Evolutionary conservation across 2,888 invertebrate genomes (phyloP), one percentile per base, ranked within the genome.

Genomic region (Xiphydria camelus): DNA sequence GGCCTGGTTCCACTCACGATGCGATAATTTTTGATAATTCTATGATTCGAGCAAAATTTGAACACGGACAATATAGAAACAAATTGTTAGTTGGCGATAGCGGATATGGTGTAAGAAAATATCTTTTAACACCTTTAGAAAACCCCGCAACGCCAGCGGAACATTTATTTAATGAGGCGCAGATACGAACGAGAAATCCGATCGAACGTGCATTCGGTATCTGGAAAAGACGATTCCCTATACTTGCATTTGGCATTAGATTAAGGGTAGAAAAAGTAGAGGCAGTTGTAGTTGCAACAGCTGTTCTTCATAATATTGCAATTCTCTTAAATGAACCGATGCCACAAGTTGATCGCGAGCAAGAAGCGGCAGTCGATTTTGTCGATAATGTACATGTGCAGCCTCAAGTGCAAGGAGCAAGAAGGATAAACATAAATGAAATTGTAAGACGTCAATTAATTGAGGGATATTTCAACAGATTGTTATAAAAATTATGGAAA

Each of bases 151-250:
- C 38, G 2, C 35, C 23, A 19, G 55, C 41, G 7, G 49, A 61
- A 42, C 20, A 42, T 17, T 41, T 53, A 4, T 63, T 45, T 38
- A 62, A 62, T 42, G 59, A 59, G 44, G 41, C 53, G 2, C 55
- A 49, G 18, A 57, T 58, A 12, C 38, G 59, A 29, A 64, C 60
- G 6, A 40, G 64, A 41, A 61, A 62, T 45, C 41, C 51, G 12
- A 42, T 62, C n/a, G 60, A 64, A 52, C 36, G 64, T 25, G 20
- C 23, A 25, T 19, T 37, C 26, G 38, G 38, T 10, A 18, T 37
- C 18, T 18, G 23, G 23, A 37, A 37, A 25, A 19, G 38, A 19
- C 20, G 29, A 22, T 37, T 37, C 15, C 38, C 38, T 10, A 22
- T 37, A 10, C 18, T 37, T 15, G 32, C 40, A n/a, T 12, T 36